Conservation (phyloP, 2,888 invertebrate species). For the Bruchidius siliquastri region DNA sequence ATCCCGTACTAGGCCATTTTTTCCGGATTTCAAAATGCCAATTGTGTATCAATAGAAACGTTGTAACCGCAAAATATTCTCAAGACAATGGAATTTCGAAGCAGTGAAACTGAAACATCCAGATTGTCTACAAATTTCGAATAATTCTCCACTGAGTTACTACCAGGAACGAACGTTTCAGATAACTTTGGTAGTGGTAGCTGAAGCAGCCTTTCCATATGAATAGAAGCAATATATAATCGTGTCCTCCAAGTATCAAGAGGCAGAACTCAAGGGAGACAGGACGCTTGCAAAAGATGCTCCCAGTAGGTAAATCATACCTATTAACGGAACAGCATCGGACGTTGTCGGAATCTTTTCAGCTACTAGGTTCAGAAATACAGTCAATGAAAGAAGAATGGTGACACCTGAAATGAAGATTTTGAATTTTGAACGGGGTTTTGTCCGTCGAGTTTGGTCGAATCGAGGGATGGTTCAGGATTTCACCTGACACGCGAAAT, state of each 20-base stretch:
- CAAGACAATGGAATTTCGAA: too few species aligned
- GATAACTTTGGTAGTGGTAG: neutral
- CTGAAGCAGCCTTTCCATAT: neutral
- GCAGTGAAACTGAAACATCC: too few species aligned
- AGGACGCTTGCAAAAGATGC: constrained; percentile 48
- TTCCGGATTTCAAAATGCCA: too few species aligned
- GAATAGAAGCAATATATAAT: neutral
- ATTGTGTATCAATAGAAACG: too few species aligned
- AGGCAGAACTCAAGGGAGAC: constrained; percentile 44
- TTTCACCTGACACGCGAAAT: neutral
- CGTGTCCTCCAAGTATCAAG: constrained; percentile 51
- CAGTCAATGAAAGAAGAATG: constrained; percentile 94
- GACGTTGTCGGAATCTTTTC: constrained; percentile 91
- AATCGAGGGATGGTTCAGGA: constrained; percentile 13
- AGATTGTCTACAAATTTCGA: too few species aligned
- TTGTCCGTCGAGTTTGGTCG: constrained; percentile 24
- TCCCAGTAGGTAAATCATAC: constrained; percentile 52
- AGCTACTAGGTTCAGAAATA: constrained; percentile 95
- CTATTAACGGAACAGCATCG: constrained; percentile 79
- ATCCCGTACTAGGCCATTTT: too few species aligned
- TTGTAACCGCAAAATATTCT: too few species aligned
- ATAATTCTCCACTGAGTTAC: too few species aligned
- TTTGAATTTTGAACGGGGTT: constrained; percentile 45
- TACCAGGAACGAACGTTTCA: neutral
- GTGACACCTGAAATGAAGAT: constrained; percentile 79